Base-by-base conservation (phyloP, 1,140 invertebrate species). In the Archivesica marissinica region DNA sequence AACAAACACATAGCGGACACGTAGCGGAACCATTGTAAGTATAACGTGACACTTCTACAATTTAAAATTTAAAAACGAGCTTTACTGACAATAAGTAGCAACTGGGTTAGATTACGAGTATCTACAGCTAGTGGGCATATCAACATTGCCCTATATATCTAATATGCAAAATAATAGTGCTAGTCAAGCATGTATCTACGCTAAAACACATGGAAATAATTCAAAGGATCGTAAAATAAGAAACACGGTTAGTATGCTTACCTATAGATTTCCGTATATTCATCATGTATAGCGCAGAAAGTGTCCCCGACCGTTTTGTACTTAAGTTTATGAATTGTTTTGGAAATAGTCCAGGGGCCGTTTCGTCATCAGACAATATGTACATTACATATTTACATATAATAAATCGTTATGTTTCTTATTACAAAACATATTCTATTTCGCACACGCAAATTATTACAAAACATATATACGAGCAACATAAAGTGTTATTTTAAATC, bases 151-250 rank as follows among this genome's bases (percentile, higher is more conserved):
- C 20, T 17, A 23, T 17, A n/a, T 56, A 56, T 56, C 52, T 25
- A 56, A 56, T 23, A 56, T 72, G 38, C 41, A 20, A 72, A 28
- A 28, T 33, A 64, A 35, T 25, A 28, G 6, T 47, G 68, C 50
- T 72, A 72, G 68, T 72, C 39, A 72, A 72, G 28, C 68, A 15
- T 25, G n/a, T n/a, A 23, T 30, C 68, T 72, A 72, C 15, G 3
- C 68, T 28, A 72, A 20, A 30, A 72, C 68, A 72, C 41, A 47
- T n/a, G n/a, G 13, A 44, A 70, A 25, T 44, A 20, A 28, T 47
- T 44, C 7, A 33, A 72, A 25, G 41, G 50, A 72, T n/a, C 38
- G 59, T 72, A 25, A 72, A 72, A 70, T 70, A 70, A 72, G 35
- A 52, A 47, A 72, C 68, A 72, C 33, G n/a, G 50, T 28, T 50